Conservation (phyloP, 2,113 vertebrate genomes). For the Callaeas wilsoni region DNA sequence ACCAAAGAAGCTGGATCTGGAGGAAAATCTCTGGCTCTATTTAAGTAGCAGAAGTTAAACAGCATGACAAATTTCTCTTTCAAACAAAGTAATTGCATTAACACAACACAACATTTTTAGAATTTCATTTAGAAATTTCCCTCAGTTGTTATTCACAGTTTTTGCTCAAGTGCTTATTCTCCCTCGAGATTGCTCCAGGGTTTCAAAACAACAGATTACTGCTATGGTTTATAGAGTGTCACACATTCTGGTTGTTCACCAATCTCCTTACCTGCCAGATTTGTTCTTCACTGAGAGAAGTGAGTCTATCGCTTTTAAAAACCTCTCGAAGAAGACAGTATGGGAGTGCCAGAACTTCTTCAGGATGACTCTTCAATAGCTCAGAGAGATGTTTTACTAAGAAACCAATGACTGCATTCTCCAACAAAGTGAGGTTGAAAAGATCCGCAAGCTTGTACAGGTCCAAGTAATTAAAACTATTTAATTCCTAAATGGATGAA, state of each 20-base stretch:
- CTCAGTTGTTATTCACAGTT: not conserved
- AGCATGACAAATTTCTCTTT: not conserved
- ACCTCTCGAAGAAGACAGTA: slow-evolving; percentile 92
- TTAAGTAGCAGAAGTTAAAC: not conserved
- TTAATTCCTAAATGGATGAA: slow-evolving; percentile 84
- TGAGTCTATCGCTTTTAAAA: slow-evolving; percentile 94
- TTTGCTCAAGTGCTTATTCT: not conserved
- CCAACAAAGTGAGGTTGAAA: slow-evolving; percentile 93
- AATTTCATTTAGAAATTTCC: not conserved
- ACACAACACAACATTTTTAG: not conserved
- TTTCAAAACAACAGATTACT: slow-evolving; percentile 22
- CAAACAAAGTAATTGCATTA: slow-evolving; percentile 36
- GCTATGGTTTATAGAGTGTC: not conserved
- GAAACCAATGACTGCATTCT: slow-evolving; percentile 92
- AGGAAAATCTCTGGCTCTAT: not conserved
- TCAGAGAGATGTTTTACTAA: slow-evolving; percentile 95
- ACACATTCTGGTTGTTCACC: slow-evolving; percentile 29
- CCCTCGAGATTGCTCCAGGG: slow-evolving; percentile 22
- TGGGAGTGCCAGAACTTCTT: slow-evolving; percentile 88
- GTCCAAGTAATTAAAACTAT: slow-evolving; percentile 96
- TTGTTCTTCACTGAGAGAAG: slow-evolving; percentile 92
- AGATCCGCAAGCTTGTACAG: slow-evolving; percentile 95
- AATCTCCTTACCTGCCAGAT: slow-evolving; percentile 90
- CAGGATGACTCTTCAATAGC: slow-evolving; percentile 84
- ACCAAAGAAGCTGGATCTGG: not conserved